Conservation (phyloP, 2,113 vertebrate species). For the Cyanocitta stelleri region DNA sequence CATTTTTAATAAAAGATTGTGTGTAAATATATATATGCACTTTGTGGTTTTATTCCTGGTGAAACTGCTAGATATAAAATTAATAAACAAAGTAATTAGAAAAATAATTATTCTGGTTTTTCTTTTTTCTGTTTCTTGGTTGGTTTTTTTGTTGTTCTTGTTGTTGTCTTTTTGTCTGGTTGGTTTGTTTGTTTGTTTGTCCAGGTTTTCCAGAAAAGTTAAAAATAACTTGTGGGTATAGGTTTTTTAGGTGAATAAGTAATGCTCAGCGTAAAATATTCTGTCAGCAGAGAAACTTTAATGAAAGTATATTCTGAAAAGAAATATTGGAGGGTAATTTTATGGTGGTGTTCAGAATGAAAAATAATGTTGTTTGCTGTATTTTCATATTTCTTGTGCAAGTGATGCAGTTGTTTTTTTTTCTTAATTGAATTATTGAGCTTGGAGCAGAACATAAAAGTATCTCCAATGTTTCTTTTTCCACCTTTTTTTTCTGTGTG, state of each 20-base stretch:
- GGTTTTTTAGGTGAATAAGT: neutral
- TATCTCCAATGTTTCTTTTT: neutral
- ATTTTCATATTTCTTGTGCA: neutral
- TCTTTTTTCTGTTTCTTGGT: neutral
- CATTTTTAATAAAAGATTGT: neutral
- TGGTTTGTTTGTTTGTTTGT: neutral
- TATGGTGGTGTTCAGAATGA: neutral
- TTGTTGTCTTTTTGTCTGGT: neutral
- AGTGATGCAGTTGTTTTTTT: neutral
- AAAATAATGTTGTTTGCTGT: neutral
- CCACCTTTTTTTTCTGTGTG: fast-evolving
- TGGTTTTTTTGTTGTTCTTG: neutral
- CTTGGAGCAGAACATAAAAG: neutral
- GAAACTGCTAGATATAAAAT: neutral
- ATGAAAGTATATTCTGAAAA: neutral
- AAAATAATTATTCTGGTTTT: neutral
- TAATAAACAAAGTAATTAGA: neutral
- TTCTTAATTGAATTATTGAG: constrained; percentile 55
- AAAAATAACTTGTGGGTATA: neutral
- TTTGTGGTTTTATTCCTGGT: neutral
- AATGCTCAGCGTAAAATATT: neutral
- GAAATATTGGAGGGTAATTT: neutral
- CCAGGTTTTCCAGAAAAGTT: neutral
- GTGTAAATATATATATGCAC: neutral
- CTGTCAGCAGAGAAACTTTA: neutral